These are phyloP conservation scores for Caenorhabditis uteleia DNA, from an alignment of 2,888 invertebrate species.

Conservation along the genomic window DNA sequence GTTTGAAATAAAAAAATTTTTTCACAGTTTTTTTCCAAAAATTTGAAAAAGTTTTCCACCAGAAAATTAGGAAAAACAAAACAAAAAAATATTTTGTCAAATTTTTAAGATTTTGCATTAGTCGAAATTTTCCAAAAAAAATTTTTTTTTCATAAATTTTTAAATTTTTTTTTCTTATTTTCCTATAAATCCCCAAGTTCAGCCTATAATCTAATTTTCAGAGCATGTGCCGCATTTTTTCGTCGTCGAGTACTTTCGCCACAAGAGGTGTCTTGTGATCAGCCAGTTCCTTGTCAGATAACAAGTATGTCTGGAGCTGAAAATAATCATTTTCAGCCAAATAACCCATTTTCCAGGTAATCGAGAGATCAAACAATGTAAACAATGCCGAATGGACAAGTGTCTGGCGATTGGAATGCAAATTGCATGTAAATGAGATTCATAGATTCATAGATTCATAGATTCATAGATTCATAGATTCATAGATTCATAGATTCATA, in stretches of 20 bases:
- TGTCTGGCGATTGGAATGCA: slow-evolving; percentile 16
- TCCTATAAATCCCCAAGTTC: background rate
- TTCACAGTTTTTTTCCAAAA: too few species aligned
- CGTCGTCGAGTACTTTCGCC: slow-evolving; percentile 24
- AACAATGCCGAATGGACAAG: slow-evolving; percentile 30
- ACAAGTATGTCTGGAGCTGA: slow-evolving; percentile 7
- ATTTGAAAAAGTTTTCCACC: too few species aligned
- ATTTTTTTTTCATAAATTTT: too few species aligned
- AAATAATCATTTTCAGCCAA: background rate
- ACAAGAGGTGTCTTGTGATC: slow-evolving; percentile 13
- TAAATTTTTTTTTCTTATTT: too few species aligned
- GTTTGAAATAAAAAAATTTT: too few species aligned
- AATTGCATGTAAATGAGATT: background rate
- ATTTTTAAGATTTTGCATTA: too few species aligned
- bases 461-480: too few species aligned
- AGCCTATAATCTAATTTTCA: slow-evolving; percentile 9
- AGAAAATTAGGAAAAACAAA: too few species aligned
- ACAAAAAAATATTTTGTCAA: too few species aligned
- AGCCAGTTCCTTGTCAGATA: slow-evolving; percentile 8
- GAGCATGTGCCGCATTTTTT: slow-evolving; percentile 32
- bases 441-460: too few species aligned
- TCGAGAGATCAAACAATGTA: slow-evolving; percentile 17
- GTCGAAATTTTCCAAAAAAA: too few species aligned
- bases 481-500: too few species aligned
- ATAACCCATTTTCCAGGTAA: slow-evolving; percentile 11